phyloP scores from a whole-genome alignment of 2,113 vertebrate species.

The Colaptes auratus region DNA sequence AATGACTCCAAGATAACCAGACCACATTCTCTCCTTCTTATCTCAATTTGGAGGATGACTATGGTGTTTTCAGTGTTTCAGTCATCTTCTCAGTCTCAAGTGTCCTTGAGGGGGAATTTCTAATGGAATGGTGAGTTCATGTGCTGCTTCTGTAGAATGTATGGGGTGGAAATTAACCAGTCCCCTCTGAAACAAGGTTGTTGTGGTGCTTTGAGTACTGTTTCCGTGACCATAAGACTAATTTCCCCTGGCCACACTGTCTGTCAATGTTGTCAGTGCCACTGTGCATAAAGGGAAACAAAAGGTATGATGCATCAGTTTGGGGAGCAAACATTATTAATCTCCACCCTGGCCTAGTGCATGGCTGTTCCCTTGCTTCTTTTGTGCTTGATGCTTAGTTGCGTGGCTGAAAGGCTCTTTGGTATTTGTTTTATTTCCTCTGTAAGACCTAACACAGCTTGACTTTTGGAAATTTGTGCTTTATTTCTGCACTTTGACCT shows the following conservation, averaged over 20 bases:
- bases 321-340: neutral
- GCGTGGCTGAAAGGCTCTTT: neutral
- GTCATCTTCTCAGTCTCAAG: neutral
- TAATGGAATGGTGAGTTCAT: neutral
- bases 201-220: neutral
- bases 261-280: neutral
- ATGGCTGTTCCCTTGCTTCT: neutral
- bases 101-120: neutral
- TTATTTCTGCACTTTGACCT: slow-evolving; percentile 45
- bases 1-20: neutral
- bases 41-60: neutral
- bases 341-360: neutral
- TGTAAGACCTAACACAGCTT: slow-evolving; percentile 4
- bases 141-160: neutral
- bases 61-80: neutral
- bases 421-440: slow-evolving; percentile 32
- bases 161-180: neutral
- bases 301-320: neutral
- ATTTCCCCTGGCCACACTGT: neutral
- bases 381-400: neutral
- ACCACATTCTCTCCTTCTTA: neutral
- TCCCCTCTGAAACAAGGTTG: neutral
- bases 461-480: slow-evolving; percentile 22
- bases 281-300: neutral
- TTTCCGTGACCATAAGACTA: neutral